Base-by-base conservation (phyloP, 2,113 vertebrate genomes). In the Brachyhypopomus gauderio region DNA sequence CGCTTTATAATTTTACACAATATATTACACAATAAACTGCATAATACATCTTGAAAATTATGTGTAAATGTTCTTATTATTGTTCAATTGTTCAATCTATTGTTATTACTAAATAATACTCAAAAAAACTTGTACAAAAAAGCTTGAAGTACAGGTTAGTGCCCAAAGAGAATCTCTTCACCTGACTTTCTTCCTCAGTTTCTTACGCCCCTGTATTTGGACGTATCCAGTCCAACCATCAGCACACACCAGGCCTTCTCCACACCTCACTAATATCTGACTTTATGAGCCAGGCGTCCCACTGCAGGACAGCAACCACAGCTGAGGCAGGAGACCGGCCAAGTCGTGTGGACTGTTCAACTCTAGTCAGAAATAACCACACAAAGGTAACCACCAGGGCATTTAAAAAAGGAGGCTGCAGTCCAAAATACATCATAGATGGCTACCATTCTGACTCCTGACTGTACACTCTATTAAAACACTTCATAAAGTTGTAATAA, bases 401-500 rank as follows among this genome's bases (percentile, higher is more conserved):
- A 34, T 27, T 58, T 3, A 88, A 85, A 89, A 85, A 75, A 86
- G 81, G 64, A 70, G 85, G 87, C 85, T 90, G 87, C 85, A 85
- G 88, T 90, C 67, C 87, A 87, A 59, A 78, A 89, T 88, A 89
- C 85, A 89, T 89, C 85, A 87, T 77, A 84, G 84, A 85, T 87
- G 82, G 86, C 88, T 88, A 83, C 88, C 90, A 85, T 87, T 87
- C 88, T 87, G 85, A 83, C 88, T 90, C 85, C 84, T 77, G 86
- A 84, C 89, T 22, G 59, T 48, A 78, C 81, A 75, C 69, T 79
- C 85, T 87, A 91, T 92, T 91, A 92, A 92, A 90, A 3, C 70
- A 71, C 84, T 89, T 92, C 91, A 91, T 93, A 93, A 93, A 91
- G 85, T 87, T 92, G 91, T 91, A 92, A 92, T 93, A 93, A 92